A percentile compares a stretch with the other conserved stretches of the same genome.
These are phyloP conservation scores for Elysia chlorotica DNA, from an alignment of 1,140 invertebrate genomes.

Conservation along the genomic window DNA sequence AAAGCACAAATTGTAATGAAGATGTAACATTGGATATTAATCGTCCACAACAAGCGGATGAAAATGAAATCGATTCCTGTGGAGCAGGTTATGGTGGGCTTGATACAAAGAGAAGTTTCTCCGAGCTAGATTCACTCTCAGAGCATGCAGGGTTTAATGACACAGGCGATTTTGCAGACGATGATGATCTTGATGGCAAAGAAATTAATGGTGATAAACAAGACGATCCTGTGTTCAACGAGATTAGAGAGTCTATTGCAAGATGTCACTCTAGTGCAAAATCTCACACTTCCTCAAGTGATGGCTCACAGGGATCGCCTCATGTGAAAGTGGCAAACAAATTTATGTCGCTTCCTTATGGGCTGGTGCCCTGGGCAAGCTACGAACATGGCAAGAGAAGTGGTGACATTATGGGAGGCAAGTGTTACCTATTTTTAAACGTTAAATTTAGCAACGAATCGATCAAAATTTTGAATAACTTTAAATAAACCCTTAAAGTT, in stretches of 20 bases:
- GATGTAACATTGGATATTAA: neutral
- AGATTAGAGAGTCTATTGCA: conserved; percentile 37
- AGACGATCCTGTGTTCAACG: conserved; percentile 35
- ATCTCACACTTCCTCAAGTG: conserved; percentile 14
- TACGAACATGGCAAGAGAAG: conserved; percentile 54
- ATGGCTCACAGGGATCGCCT: conserved; percentile 25
- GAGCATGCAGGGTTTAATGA: conserved; percentile 13
- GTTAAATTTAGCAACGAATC: too few species aligned
- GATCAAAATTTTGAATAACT: too few species aligned
- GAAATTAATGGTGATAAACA: conserved; percentile 25
- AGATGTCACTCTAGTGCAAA: neutral
- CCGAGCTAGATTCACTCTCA: conserved; percentile 19
- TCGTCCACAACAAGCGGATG: conserved; percentile 1
- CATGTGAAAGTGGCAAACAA: conserved; percentile 40
- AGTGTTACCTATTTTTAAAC: conserved; percentile 3
- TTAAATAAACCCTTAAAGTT: too few species aligned
- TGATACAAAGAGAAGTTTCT: conserved; percentile 17
- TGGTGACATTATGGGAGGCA: conserved; percentile 58
- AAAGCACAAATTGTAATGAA: neutral
- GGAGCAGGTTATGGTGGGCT: conserved; percentile 30
- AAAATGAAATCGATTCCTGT: conserved; percentile 19
- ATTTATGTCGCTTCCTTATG: conserved; percentile 47
- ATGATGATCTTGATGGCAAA: conserved; percentile 10
- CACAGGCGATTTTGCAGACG: conserved; percentile 4
- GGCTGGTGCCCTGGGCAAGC: conserved; percentile 43